phyloP scores from a whole-genome alignment of 2,888 invertebrate genomes.

The Globia sparganii region DNA sequence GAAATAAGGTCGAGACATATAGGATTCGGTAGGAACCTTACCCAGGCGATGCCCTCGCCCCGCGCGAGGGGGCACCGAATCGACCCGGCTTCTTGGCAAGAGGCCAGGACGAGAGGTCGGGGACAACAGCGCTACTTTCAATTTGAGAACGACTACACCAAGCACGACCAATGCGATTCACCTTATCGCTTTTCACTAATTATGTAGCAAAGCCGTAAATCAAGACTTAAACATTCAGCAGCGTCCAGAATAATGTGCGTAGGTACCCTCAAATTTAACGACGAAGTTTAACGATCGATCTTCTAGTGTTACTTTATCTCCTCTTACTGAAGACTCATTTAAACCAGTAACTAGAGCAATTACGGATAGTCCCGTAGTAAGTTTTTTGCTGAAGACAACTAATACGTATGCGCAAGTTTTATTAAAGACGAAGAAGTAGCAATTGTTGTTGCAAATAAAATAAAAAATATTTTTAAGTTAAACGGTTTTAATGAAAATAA shows the following conservation, averaged over 20 bases:
- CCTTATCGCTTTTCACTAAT: conserved; percentile 48
- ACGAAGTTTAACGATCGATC: conserved; percentile 24
- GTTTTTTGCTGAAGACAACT: conserved; percentile 14
- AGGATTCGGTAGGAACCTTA: conserved; percentile 63
- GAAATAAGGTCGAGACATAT: conserved; percentile 70
- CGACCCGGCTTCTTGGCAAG: conserved; percentile 83
- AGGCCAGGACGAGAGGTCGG: conserved; percentile 76
- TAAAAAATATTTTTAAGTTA: too few species aligned
- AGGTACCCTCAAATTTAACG: conserved; percentile 12
- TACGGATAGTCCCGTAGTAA: conserved; percentile 26
- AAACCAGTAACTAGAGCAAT: conserved; percentile 35
- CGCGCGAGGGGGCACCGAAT: conserved; percentile 72
- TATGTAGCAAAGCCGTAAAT: conserved; percentile 34
- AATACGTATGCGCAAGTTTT: conserved; percentile 4
- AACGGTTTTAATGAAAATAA: too few species aligned
- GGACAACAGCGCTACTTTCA: conserved; percentile 76
- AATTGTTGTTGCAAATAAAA: neutral
- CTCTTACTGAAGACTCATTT: conserved; percentile 19
- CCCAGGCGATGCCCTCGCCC: conserved; percentile 64
- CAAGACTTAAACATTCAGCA: conserved; percentile 10
- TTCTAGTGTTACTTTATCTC: conserved; percentile 25
- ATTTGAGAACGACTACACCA: conserved; percentile 76
- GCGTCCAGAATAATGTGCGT: conserved; percentile 12
- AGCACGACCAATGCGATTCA: conserved; percentile 66
- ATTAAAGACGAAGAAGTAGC: neutral